phyloP scores from a whole-genome alignment of 2,113 vertebrate genomes.

The Gallinago undulata region DNA sequence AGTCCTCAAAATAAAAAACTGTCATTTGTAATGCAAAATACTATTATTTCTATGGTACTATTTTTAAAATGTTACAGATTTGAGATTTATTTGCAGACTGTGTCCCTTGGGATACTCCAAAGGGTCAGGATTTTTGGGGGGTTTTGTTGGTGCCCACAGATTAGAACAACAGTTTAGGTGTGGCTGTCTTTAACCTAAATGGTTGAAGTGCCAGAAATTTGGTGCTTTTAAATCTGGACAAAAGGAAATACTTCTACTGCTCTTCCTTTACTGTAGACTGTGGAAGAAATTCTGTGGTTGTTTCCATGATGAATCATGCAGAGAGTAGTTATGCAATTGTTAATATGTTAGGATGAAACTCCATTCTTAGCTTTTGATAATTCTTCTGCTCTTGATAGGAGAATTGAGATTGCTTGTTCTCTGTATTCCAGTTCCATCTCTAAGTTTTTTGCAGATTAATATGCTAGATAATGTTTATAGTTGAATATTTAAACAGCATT shows the following conservation, averaged over 20 bases:
- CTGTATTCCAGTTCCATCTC: not conserved
- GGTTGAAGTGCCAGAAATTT: not conserved
- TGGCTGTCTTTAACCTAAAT: not conserved
- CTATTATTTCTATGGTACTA: not conserved
- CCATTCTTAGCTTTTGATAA: not conserved
- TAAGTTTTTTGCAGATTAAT: not conserved
- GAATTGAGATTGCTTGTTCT: not conserved
- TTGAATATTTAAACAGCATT: not conserved
- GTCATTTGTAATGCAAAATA: not conserved
- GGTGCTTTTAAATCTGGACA: not conserved
- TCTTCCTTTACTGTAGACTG: not conserved
- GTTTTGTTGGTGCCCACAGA: not conserved
- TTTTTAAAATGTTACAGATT: not conserved
- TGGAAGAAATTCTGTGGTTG: not conserved
- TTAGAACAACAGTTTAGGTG: not conserved
- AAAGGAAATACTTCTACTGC: not conserved
- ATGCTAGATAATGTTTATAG: not conserved
- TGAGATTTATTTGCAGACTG: not conserved
- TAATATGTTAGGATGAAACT: not conserved
- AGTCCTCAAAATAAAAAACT: not conserved
- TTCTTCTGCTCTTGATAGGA: not conserved
- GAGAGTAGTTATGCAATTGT: not conserved
- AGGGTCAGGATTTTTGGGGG: not conserved
- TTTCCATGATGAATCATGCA: not conserved
- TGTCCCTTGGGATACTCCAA: not conserved